A percentile compares a stretch with the other conserved stretches of the same genome.
These are phyloP conservation scores for Enteromius thamalakanensis DNA, from an alignment of 2,797 vertebrate genomes.

Conservation along the genomic window DNA sequence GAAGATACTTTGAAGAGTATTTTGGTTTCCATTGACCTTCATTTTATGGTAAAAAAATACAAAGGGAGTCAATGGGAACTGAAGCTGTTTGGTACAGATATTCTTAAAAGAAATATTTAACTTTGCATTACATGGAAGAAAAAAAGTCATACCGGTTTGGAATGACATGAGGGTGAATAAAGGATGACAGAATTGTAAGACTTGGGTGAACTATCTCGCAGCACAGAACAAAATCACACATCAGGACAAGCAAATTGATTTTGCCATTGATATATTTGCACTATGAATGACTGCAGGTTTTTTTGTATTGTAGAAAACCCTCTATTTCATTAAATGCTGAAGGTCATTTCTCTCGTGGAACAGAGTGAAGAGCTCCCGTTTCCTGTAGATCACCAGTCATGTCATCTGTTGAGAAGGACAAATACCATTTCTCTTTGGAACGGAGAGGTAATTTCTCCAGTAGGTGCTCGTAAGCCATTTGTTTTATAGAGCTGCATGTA, in stretches of 20 bases:
- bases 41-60: neutral
- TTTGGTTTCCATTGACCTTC: neutral
- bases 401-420: neutral
- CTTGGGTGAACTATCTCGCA: neutral
- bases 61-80: neutral
- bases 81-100: neutral
- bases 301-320: constrained; percentile 1
- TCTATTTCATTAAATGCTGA: constrained; percentile 7
- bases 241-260: constrained; percentile 2
- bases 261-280: constrained; percentile 23
- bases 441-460: constrained; percentile 12
- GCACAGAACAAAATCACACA: neutral
- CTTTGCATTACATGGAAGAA: neutral
- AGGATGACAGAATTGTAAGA: neutral
- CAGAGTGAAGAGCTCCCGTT: neutral
- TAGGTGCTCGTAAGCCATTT: constrained; percentile 17
- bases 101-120: neutral
- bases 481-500: constrained; percentile 25
- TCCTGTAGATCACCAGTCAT: constrained; percentile 5
- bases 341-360: constrained; percentile 10
- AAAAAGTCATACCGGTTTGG: neutral
- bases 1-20: neutral
- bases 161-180: neutral
- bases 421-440: constrained; percentile 24
- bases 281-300: neutral